These are phyloP conservation scores for Thymelicus lineola DNA, from an alignment of 2,888 invertebrate genomes.

Conservation along the genomic window DNA sequence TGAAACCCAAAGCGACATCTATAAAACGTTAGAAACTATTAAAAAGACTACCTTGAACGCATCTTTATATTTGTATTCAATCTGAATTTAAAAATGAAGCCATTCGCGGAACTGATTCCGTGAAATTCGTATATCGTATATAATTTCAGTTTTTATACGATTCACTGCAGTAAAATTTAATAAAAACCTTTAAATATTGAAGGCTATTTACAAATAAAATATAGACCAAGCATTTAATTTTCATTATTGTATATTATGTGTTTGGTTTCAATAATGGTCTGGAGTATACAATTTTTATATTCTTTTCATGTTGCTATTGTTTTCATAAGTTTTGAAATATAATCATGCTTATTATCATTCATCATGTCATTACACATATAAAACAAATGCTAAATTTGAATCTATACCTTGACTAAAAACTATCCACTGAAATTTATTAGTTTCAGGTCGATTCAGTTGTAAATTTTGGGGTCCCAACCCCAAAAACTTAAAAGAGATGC, in stretches of 20 bases:
- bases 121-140: constrained; percentile 17
- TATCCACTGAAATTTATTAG: too few relatives aligned
- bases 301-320: too few relatives aligned
- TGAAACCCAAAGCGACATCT: neutral
- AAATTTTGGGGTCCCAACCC: too few relatives aligned
- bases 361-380: too few relatives aligned
- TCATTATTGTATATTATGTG: neutral
- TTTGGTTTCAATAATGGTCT: neutral
- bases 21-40: neutral
- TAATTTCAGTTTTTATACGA: constrained; percentile 18
- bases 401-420: too few relatives aligned
- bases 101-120: constrained; percentile 23
- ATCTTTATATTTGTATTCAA: constrained; percentile 14
- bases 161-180: constrained; percentile 17
- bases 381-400: too few relatives aligned
- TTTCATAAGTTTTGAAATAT: too few relatives aligned
- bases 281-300: too few relatives aligned
- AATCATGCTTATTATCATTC: too few relatives aligned
- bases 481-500: too few relatives aligned
- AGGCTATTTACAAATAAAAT: neutral
- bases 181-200: constrained; percentile 15
- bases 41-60: neutral
- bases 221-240: neutral
- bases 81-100: constrained; percentile 34
- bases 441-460: too few relatives aligned